phyloP scores from a whole-genome alignment of 2,888 invertebrate genomes.

The Drosophila buzzatii region DNA sequence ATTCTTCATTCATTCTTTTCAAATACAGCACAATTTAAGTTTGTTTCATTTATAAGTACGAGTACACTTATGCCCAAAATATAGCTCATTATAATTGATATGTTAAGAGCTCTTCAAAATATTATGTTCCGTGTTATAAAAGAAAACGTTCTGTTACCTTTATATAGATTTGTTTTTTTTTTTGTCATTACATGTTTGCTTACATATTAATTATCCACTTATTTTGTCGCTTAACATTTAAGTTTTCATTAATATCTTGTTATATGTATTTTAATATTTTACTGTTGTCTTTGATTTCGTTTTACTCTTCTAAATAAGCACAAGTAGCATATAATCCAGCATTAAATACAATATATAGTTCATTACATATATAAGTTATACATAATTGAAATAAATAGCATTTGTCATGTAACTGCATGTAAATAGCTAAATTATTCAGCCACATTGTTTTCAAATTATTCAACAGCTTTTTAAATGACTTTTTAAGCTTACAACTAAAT shows the following conservation, averaged over 20 bases:
- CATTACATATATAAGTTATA: constrained; percentile 5
- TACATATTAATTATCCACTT: constrained; percentile 33
- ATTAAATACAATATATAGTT: constrained; percentile 27
- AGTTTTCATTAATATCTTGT: constrained; percentile 44
- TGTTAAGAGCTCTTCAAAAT: constrained; percentile 66
- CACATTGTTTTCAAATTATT: constrained; percentile 63
- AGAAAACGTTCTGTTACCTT: constrained; percentile 52
- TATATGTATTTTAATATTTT: constrained; percentile 15
- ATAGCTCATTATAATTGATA: constrained; percentile 76
- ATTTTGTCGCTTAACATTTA: constrained; percentile 63
- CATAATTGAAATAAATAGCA: constrained; percentile 59
- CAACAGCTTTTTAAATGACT: constrained; percentile 46
- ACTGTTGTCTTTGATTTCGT: constrained; percentile 49
- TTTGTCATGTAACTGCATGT: constrained; percentile 31
- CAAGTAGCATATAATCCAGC: constrained; percentile 54
- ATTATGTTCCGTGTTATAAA: constrained; percentile 37
- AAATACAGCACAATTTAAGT: constrained; percentile 63
- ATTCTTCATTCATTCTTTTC: no score
- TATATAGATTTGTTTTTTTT: not conserved
- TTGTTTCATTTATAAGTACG: constrained; percentile 46
- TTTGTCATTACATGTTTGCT: constrained; percentile 19
- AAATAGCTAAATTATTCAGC: constrained; percentile 29
- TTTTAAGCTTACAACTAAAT: constrained; percentile 47
- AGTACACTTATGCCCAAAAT: constrained; percentile 45
- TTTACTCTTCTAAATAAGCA: constrained; percentile 60